These are phyloP conservation scores for Sterrhoptilus dennistouni DNA, from an alignment of 2,113 vertebrate species.

Conservation along the genomic window DNA sequence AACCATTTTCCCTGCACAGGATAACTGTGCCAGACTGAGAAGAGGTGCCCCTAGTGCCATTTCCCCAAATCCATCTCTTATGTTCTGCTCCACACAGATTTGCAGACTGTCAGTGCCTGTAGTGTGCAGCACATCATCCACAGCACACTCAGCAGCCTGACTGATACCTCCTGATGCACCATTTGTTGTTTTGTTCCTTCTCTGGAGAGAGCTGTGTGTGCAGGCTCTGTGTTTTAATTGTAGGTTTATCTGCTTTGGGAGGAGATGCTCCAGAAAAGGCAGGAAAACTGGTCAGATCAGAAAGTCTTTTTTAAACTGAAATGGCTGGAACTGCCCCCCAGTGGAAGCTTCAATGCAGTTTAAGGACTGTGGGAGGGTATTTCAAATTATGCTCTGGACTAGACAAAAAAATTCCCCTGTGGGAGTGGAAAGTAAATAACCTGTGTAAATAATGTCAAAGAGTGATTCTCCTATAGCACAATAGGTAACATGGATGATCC, in stretches of 20 bases:
- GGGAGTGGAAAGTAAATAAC: not conserved
- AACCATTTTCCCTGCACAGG: not conserved
- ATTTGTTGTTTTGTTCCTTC: not conserved
- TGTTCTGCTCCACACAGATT: not conserved
- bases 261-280: not conserved
- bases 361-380: not conserved
- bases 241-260: not conserved
- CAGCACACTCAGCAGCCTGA: not conserved
- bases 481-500: not conserved
- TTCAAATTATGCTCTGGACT: not conserved
- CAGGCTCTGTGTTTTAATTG: not conserved
- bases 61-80: not conserved
- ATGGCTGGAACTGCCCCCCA: not conserved
- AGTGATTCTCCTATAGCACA: not conserved
- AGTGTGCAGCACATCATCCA: not conserved
- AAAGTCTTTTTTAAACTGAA: not conserved
- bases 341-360: not conserved
- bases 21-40: not conserved
- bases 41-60: not conserved
- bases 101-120: not conserved
- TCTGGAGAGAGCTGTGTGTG: not conserved
- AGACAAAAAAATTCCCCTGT: not conserved
- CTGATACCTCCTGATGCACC: not conserved
- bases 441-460: not conserved
- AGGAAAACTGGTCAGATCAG: not conserved